These are phyloP conservation scores for Leptinotarsa haldemani DNA, from an alignment of 2,888 invertebrate species.

Conservation along the genomic window DNA sequence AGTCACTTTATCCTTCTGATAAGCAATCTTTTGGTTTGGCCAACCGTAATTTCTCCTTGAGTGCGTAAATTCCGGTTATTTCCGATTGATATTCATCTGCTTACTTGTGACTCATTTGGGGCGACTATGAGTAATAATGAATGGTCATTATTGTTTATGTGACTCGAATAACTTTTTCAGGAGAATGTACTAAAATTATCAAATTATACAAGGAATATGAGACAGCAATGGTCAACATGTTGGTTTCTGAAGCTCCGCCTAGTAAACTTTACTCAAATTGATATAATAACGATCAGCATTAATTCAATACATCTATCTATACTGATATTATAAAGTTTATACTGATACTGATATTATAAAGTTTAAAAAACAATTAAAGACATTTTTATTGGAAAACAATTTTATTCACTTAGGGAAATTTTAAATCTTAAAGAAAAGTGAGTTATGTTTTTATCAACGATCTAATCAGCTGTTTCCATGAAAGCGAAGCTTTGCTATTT, in stretches of 20 bases:
- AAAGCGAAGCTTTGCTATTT: no score
- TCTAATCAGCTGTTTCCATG: no score
- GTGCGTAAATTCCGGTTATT: conserved; percentile 14
- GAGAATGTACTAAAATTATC: conserved; percentile 1
- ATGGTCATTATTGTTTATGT: conserved; percentile 11
- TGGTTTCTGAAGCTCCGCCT: not conserved
- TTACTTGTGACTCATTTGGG: conserved; percentile 9
- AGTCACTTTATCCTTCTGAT: not conserved
- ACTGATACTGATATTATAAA: no score
- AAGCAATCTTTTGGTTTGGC: conserved; percentile 1
- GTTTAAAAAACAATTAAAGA: no score
- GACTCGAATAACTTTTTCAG: conserved; percentile 2
- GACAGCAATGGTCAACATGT: not conserved
- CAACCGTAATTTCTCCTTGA: conserved; percentile 12
- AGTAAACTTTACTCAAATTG: no score
- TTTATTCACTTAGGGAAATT: no score
- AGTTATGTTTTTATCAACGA: no score
- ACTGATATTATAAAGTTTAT: no score
- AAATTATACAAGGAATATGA: not conserved
- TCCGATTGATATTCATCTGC: conserved; percentile 18
- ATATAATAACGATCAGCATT: no score
- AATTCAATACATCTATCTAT: no score
- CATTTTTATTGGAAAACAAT: no score
- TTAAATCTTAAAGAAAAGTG: no score
- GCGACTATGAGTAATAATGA: conserved; percentile 18